Base-by-base conservation (phyloP, 2,888 invertebrate genomes). In the Acrobasis consociella region DNA sequence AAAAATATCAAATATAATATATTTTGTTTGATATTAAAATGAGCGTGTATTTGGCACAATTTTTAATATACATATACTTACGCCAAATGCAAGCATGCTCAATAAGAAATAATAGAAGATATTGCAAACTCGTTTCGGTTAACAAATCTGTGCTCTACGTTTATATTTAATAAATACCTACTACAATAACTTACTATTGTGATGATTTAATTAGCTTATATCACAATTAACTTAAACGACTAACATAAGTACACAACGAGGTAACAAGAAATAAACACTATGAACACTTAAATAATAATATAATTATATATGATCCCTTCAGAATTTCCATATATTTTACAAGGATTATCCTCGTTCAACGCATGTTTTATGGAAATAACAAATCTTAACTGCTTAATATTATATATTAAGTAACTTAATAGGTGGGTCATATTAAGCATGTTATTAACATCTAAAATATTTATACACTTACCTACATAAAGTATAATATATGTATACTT, bases 241-340 rank as follows among this genome's bases (percentile, higher is more conserved):
- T 55, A 55, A 52, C 1, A 52, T 56, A 56, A 56, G 56, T 56
- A 56, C 56, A 42, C 42, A 56, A 56, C 56, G 56, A 56, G 56
- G 56, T 56, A 56, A 56, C 56, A 22, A 56, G 42, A 56, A 56
- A 56, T 42, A 56, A 56, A 56, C 31, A 55, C 38, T 55, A 55
- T 55, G 22, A 37, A 52, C 8, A 37, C 55, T 55, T 55, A 55
- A 46, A 46, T 46, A 46, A 55, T 53, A 53, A 53, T 55, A 16
- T 39, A 16, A 16, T 39, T 10, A 13, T n/a, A n/a, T n/a, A n/a
- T 1, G n/a, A 13, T 46, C n/a, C 46, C 46, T n/a, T 46, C 46
- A n/a, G 1, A 11, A 42, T 46, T n/a, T 46, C n/a, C 46, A 46
- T 46, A 31, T 31, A 31, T 31, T 31, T 31, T 31, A 31, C 5